Evolutionary conservation across 2,888 invertebrate species (phyloP).

Genomic region (Oxycera nigricornis): DNA sequence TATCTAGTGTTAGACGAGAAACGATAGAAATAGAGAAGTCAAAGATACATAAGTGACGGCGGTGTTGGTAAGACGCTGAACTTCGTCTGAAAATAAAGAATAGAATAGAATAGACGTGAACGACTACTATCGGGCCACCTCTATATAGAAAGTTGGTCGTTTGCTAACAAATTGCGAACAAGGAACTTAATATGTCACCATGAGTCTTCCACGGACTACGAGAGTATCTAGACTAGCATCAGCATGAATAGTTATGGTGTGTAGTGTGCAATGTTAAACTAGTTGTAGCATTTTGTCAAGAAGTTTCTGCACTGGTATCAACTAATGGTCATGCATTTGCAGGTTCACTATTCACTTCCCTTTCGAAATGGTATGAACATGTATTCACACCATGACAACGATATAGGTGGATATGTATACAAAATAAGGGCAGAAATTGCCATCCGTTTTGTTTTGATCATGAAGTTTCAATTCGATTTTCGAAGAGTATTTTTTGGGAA

Average conservation of each 20-base stretch:
- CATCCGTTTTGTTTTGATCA: too few species aligned
- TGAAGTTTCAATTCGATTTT: too few species aligned
- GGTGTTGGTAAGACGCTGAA: background rate
- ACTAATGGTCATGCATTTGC: too few species aligned
- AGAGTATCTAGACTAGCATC: background rate
- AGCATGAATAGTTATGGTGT: background rate
- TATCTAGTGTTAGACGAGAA: background rate
- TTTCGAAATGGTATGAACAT: too few species aligned
- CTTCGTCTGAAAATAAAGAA: background rate
- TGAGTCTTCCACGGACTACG: background rate
- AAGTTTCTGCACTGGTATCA: too few species aligned
- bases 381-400: too few species aligned
- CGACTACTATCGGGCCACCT: background rate
- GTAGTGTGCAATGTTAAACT: constrained; percentile 11
- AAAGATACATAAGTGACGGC: background rate
- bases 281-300: constrained; percentile 29
- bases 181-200: constrained; percentile 33
- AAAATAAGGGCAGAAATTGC: too few species aligned
- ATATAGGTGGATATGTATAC: too few species aligned
- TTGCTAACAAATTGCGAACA: constrained; percentile 32
- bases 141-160: constrained; percentile 34
- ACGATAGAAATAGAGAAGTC: background rate
- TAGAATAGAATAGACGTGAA: background rate
- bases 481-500: too few species aligned
- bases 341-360: too few species aligned